Evolutionary conservation across 2,113 vertebrate genomes (phyloP).

Genomic region (Indicator maculatus): DNA sequence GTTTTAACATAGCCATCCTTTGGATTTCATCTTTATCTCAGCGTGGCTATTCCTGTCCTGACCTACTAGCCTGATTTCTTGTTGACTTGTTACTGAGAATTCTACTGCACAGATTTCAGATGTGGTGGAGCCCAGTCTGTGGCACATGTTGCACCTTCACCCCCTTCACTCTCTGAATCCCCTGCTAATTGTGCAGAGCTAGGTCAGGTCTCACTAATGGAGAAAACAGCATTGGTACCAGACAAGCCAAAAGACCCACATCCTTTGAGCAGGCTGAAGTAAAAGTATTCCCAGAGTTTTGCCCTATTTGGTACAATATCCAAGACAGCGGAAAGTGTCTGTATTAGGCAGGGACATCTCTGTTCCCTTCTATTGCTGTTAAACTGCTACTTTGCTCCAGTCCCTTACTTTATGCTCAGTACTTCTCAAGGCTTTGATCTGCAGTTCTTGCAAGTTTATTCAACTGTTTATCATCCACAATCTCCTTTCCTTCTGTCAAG

Average conservation of each 20-base stretch:
- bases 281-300: background rate
- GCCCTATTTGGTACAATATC: background rate
- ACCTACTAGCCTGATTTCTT: conserved; percentile 35
- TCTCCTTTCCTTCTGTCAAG: background rate
- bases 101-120: conserved; percentile 7
- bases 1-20: background rate
- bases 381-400: background rate
- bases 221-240: background rate
- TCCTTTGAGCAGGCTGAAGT: background rate
- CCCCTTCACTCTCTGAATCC: background rate
- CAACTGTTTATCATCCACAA: background rate
- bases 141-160: background rate
- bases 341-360: background rate
- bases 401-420: background rate
- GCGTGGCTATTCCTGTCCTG: conserved; percentile 22
- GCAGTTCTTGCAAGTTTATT: background rate
- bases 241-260: background rate
- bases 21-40: background rate
- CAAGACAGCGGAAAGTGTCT: background rate
- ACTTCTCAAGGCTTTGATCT: background rate
- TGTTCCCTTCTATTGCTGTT: background rate
- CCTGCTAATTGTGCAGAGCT: background rate
- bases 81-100: background rate
- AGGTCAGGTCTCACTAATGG: background rate
- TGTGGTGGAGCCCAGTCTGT: background rate